These are phyloP conservation scores for Arothron firmamentum DNA, from an alignment of 2,113 vertebrate species.

Conservation along the genomic window DNA sequence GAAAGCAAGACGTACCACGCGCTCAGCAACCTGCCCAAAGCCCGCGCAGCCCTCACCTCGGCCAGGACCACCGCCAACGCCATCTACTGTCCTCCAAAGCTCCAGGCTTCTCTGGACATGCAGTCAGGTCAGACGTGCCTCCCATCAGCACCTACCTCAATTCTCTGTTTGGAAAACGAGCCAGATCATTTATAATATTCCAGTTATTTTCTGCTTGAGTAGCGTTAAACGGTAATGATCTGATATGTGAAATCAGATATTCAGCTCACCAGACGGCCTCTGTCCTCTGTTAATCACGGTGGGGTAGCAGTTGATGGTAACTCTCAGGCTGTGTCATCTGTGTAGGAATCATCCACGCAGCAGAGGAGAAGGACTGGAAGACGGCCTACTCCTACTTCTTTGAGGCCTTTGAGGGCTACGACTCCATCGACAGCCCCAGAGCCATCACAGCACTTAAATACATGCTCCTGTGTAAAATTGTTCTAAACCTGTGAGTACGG, in stretches of 20 bases:
- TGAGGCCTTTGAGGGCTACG: constrained; percentile 97
- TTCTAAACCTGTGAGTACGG: constrained; percentile 87
- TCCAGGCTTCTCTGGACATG: constrained; percentile 98
- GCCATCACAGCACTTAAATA: constrained; percentile 97
- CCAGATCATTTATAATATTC: too few relatives aligned
- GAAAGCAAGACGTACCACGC: constrained; percentile 99
- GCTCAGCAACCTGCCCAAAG: constrained; percentile 97
- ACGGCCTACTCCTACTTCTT: constrained; percentile 99
- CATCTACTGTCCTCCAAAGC: constrained; percentile 97
- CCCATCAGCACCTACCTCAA: too few relatives aligned
- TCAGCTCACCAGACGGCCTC: too few relatives aligned
- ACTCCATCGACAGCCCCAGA: constrained; percentile 93
- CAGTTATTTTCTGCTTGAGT: too few relatives aligned
- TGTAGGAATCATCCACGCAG: constrained; percentile 95
- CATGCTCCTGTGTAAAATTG: constrained; percentile 99
- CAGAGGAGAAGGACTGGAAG: constrained; percentile 99
- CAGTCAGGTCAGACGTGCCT: constrained; percentile 80
- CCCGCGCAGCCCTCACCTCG: constrained; percentile 95
- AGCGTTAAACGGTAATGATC: too few relatives aligned
- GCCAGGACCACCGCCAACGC: constrained; percentile 97
- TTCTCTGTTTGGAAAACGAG: too few relatives aligned
- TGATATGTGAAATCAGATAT: too few relatives aligned
- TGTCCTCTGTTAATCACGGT: neutral
- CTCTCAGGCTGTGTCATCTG: neutral
- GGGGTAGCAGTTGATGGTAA: neutral